Percentiles rank a stretch among this genome's conserved stretches.
Conservation (phyloP, 23 tunicate genomes). For the Styela plicata region DNA sequence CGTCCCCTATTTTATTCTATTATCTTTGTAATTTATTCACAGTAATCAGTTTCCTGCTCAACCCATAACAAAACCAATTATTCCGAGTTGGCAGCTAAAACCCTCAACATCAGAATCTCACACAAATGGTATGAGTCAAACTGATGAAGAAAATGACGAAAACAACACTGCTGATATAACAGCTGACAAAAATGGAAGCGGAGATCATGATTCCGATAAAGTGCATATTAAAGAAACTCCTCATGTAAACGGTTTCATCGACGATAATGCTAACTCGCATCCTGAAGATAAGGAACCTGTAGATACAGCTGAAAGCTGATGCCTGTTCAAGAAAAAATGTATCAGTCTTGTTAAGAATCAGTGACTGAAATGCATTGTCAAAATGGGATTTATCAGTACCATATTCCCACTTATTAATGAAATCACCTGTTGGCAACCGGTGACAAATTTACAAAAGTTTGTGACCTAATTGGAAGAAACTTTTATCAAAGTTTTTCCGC, state of each 20-base stretch:
- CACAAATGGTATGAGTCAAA: background rate
- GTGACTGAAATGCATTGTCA: too few relatives aligned
- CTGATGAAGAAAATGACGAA: background rate
- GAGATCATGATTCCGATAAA: slow-evolving; percentile 1
- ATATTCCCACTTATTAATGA: too few relatives aligned
- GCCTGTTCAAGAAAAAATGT: too few relatives aligned
- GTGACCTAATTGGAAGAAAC: too few relatives aligned
- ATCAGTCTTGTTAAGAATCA: too few relatives aligned
- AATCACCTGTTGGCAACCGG: too few relatives aligned
- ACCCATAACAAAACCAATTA: slow-evolving; percentile 40
- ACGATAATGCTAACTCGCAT: background rate
- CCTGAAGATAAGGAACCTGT: background rate
- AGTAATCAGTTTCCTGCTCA: slow-evolving; percentile 61
- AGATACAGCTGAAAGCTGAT: background rate
- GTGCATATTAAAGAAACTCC: background rate
- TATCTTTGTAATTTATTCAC: slow-evolving; percentile 29
- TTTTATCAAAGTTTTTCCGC: too few relatives aligned
- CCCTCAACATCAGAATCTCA: background rate
- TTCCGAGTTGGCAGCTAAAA: slow-evolving; percentile 71
- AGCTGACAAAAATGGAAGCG: background rate
- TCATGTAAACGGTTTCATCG: background rate
- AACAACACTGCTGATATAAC: background rate
- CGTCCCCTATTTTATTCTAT: background rate
- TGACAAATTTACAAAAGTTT: too few relatives aligned
- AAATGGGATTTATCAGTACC: too few relatives aligned